Base-by-base conservation (phyloP, 2,888 invertebrate genomes). In the Hemaris fuciformis region DNA sequence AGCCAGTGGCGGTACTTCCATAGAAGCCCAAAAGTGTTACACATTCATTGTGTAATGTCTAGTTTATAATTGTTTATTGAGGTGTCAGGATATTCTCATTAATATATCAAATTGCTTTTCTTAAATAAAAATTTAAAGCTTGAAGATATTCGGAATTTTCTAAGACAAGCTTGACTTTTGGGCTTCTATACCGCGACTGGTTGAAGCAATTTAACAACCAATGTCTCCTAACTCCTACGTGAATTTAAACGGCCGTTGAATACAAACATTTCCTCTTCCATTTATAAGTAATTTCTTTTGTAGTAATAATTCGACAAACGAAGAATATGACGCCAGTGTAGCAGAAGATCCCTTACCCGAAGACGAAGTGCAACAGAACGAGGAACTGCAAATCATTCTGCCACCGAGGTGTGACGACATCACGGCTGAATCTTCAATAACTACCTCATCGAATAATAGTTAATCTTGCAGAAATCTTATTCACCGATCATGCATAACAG, bases 301-400 rank as follows among this genome's bases (percentile, higher is more conserved):
- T 75, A 89, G 87, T 59, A 77, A 69, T 20, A 64, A 73, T 45
- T 73, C 82, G 42, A 66, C 77, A 27, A 80, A 75, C 46, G 89
- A 89, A 69, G 85, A 87, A 20, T 83, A 74, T 62, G 87, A 88
- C 67, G 72, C 68, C 0, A 70, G 69, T 41, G 80, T 87, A 1
- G 73, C 83, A 0, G 87, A 83, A n/a, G 87, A 86, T 27, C 62
- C 75, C 0, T 69, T 81, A 3, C 84, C 83, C 0, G 91, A 91
- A 65, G 91, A 91, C 65, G 91, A 91, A 66, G 81, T 87, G 0
- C 87, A 82, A 62, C 73, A 87, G 3, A 79, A 82, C 61, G 91
- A 91, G 58, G 90, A 92, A 66, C 75, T 92, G 23, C 91, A 91
- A 64, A 90, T 91, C 22, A 89, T 92, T 10, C 78, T 92, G 2